phyloP scores from a whole-genome alignment of 2,113 vertebrate genomes.

The Takifugu flavidus region DNA sequence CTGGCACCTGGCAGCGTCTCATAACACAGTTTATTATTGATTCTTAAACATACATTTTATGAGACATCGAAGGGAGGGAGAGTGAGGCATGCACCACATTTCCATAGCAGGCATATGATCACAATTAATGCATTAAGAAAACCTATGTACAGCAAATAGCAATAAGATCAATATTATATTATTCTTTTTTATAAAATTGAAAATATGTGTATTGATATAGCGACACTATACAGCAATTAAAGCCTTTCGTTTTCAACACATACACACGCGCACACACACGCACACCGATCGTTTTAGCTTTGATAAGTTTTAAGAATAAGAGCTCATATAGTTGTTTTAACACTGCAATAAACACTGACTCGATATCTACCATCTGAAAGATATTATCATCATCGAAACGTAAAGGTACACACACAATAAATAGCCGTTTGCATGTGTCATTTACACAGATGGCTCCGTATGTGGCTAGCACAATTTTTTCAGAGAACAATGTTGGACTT shows the following conservation, averaged over 20 bases:
- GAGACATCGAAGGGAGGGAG: constrained; percentile 65
- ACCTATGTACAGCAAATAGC: constrained; percentile 64
- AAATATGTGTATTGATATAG: constrained; percentile 53
- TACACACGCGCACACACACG: constrained; percentile 32
- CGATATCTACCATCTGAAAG: constrained; percentile 41
- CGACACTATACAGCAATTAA: constrained; percentile 45
- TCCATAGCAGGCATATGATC: constrained; percentile 71
- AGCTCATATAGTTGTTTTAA: constrained; percentile 49
- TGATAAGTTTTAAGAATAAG: constrained; percentile 35
- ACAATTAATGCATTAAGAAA: constrained; percentile 63
- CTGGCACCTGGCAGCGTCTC: constrained; percentile 43
- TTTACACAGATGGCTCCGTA: constrained; percentile 65
- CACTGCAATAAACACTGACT: constrained; percentile 68
- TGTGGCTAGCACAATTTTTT: constrained; percentile 60
- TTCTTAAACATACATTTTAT: constrained; percentile 68
- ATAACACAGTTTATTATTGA: constrained; percentile 54
- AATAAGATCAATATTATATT: constrained; percentile 21
- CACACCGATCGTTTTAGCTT: background rate
- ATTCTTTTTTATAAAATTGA: constrained; percentile 63
- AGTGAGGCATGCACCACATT: constrained; percentile 73
- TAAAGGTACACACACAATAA: constrained; percentile 53
- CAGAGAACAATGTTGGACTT: constrained; percentile 50
- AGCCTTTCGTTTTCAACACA: constrained; percentile 36
- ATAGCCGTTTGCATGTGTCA: constrained; percentile 59
- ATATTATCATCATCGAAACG: constrained; percentile 48